These are phyloP conservation scores for Capra hircus DNA, from an alignment of 2,113 vertebrate species.

Conservation along the genomic window DNA sequence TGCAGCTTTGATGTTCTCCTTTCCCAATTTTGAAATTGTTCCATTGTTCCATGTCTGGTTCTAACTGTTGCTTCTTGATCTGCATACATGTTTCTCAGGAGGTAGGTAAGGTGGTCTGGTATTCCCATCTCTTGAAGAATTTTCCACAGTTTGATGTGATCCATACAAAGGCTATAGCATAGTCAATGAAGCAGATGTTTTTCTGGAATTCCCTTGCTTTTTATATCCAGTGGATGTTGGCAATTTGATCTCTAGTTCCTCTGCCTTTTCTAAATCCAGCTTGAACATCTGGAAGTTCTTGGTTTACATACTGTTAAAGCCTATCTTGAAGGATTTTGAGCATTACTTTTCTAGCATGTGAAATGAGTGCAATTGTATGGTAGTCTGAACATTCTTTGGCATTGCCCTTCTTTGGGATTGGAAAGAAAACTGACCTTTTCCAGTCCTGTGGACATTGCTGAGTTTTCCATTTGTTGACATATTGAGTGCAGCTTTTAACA, in stretches of 20 bases:
- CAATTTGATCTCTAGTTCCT: background rate
- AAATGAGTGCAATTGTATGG: background rate
- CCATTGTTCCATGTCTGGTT: background rate
- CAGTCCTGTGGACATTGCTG: background rate
- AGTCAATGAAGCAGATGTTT: background rate
- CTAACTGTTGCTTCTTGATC: background rate
- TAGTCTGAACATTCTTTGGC: background rate
- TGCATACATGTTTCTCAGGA: background rate
- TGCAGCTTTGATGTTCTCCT: background rate
- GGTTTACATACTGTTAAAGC: background rate
- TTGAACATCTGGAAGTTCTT: background rate
- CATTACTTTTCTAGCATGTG: background rate
- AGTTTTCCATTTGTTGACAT: background rate
- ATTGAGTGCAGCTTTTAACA: background rate
- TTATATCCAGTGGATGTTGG: background rate
- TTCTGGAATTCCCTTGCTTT: background rate
- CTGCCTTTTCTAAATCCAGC: background rate
- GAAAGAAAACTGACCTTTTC: background rate
- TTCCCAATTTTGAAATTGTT: background rate
- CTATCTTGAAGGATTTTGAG: background rate
- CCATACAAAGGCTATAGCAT: background rate
- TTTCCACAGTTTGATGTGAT: background rate
- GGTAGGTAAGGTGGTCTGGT: background rate
- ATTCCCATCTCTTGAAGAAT: background rate
- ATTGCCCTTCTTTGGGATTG: background rate